Evolutionary conservation across 2,113 vertebrate species (phyloP), one percentile per base, ranked within the genome.

Genomic region (Bungarus multicinctus): DNA sequence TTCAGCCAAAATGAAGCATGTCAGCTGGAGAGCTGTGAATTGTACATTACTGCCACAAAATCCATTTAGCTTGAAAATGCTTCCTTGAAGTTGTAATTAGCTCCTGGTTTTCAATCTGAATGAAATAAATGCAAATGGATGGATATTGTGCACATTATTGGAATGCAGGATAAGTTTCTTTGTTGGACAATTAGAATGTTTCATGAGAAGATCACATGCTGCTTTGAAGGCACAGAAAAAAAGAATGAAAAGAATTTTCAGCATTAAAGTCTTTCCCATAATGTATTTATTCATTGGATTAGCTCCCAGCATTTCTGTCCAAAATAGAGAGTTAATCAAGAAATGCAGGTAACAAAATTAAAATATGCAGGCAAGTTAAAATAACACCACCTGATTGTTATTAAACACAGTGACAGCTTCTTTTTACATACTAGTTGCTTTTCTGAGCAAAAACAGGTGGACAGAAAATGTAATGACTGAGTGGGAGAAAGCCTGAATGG

Each of bases 71-170:
- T 88, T 86, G 45, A 54, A 53, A 91, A 16, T n/a, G 53, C 53
- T 91, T 86, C 81, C 90, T 45, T 92, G 87, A 88, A n/a, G n/a
- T 34, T 64, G 23, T 50, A 92, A 64, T 47, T 57, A 64, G n/a
- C 23, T 50, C 22, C 10, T 87, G 47, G 30, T 53, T 92, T 88
- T 88, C 47, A 52, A 43, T 25, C 10, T 69, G 85, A 52, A 53
- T 50, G 34, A 88, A 92, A 88, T 34, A 92, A 64, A 91, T 91
- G 16, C 86, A 86, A 58, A 87, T 47, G 18, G 55, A 86, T 25
- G 11, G 50, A 87, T 47, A 64, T 25, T 50, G 22, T 27, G 57
- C 45, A 88, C 22, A 52, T 39, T 69, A 60, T 92, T 92, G 57
- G 57, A 92, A 92, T 53, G 30, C 5, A 87, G 30, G 87, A 50